Base-by-base conservation (phyloP, 1,140 invertebrate genomes). In the Myzus persicae region DNA sequence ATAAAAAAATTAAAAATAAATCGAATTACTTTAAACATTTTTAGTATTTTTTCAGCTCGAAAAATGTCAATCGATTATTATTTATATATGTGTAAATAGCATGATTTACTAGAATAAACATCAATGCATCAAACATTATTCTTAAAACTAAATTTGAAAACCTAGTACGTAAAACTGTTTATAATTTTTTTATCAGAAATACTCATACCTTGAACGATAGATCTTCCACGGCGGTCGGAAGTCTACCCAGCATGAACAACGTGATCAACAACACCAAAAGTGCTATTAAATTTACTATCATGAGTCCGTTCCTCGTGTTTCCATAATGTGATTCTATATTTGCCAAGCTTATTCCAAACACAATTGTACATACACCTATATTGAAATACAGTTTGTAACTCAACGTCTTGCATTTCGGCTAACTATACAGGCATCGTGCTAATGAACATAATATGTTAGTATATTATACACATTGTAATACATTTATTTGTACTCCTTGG, bases 201-300 rank as follows among this genome's bases (percentile, higher is more conserved):
- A 31, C 11, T 67, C 81, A 85, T 54, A 93, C 91, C 91, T 93
- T 93, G 42, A 93, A 93, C 20, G 91, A 85, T 8, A 93, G 38
- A 54, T 93, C 81, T 93, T 93, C 91, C 0, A 42, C 22, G 2
- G 76, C 91, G 42, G 31, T 82, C 31, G 91, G 91, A 84, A 93
- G 81, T 84, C 76, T 48, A 7, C n/a, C 6, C 81, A 93, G 2
- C 91, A 93, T 93, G 9, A 84, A 38, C 26, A 54, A 20, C 5
- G 91, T 93, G 1, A 85, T 14, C 11, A 93, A 14, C 31, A 93
- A 31, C 31, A 93, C 46, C 26, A 93, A 42, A 54, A 84, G 24
- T 42, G 91, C 40, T 84, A 93, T 54, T 36, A 51, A 5, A 42
- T 82, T 82, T 82, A 93, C 51, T 26, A 82, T 46, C 76, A 91